Evolutionary conservation across 2,113 vertebrate genomes (phyloP), one percentile per base, ranked within the genome.

Genomic region (Myiopsitta monachus): DNA sequence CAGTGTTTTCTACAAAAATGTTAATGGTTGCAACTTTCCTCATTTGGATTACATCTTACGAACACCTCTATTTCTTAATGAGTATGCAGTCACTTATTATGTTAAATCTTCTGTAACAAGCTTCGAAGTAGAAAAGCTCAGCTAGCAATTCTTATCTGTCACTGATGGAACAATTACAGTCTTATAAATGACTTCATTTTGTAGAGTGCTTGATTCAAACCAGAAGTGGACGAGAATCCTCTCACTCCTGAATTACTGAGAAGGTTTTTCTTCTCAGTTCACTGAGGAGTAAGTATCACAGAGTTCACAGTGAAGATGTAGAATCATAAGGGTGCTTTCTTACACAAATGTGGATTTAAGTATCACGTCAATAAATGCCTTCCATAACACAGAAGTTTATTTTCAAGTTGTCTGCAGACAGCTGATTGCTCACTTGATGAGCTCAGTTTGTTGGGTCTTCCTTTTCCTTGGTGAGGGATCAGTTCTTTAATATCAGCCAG

Each of bases 31-130:
- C 94, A 97, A 74, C 39, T 95, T 95, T 68, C 38, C 49, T 95
- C 57, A 36, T 96, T 97, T 86, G 43, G 79, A 81, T 84, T 95
- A 91, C 94, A 96, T 94, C 49, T 75, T 86, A 44, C 9, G 16
- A 95, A 93, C 19, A 69, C n/a, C 69, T 94, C 67, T 51, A 51
- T 88, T 77, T 95, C 61, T 91, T 95, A 90, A 96, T 84, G 46
- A 94, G 31, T 63, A 59, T 80, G 22, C 31, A 54, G 92, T 83
- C 77, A 94, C n/a, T 96, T 72, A 81, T 92, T 88, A 74, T 46
- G 72, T 44, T 96, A 95, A 97, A 94, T 95, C 83, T 94, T 91
- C 44, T 87, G 89, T 96, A 94, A 97, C 3, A 9, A 87, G 77
- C 79, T 92, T 92, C 27, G 62, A n/a, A 95, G 41, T 27, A 91